Conservation (phyloP, 2,888 invertebrate genomes). For the Lasiommata megera region DNA sequence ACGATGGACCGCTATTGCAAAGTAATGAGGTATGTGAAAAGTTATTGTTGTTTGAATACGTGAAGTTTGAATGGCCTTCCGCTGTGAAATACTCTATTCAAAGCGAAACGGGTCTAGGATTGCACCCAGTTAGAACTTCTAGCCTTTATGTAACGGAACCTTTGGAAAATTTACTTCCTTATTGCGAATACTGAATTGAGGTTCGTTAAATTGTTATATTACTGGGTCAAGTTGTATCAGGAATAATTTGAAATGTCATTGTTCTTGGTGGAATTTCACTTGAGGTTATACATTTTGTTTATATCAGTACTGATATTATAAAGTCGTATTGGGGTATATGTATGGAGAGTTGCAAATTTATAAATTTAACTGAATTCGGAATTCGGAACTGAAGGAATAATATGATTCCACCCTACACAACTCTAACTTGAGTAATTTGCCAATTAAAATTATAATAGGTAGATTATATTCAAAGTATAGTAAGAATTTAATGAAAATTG, state of each 20-base stretch:
- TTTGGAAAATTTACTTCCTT: conserved; percentile 16
- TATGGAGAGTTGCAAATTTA: too few species aligned
- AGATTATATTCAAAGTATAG: too few species aligned
- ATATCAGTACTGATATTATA: too few species aligned
- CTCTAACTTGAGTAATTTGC: too few species aligned
- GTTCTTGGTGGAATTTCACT: too few species aligned
- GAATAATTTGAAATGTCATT: not conserved
- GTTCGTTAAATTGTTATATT: not conserved
- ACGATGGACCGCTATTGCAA: conserved; percentile 41
- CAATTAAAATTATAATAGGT: too few species aligned
- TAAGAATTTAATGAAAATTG: too few species aligned
- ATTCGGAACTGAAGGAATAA: too few species aligned
- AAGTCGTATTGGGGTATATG: too few species aligned
- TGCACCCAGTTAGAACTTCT: conserved; percentile 11
- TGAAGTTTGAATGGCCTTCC: conserved; percentile 19
- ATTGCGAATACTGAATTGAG: not conserved
- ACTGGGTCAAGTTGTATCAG: not conserved
- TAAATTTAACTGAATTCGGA: too few species aligned
- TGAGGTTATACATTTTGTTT: too few species aligned
- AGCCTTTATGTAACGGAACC: conserved; percentile 15
- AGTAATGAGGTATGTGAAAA: conserved; percentile 48
- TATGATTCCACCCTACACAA: too few species aligned
- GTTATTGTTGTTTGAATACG: conserved; percentile 32
- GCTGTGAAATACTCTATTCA: conserved; percentile 12
- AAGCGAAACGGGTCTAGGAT: conserved; percentile 13